These are phyloP conservation scores for Micromussa lordhowensis DNA, from an alignment of 92 coral and sea anemone genomes.

Conservation along the genomic window DNA sequence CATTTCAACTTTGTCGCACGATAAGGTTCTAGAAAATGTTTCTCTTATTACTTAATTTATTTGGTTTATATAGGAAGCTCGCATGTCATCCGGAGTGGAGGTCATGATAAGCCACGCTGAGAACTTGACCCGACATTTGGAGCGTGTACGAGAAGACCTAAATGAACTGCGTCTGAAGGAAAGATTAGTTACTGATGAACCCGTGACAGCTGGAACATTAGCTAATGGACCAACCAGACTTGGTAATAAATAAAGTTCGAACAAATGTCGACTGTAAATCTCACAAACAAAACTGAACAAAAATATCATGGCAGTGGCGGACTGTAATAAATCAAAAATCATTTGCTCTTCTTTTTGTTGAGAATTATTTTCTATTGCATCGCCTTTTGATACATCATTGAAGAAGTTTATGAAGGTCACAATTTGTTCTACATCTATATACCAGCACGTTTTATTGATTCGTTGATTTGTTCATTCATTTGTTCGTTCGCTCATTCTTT, in stretches of 20 bases:
- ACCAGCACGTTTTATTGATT: background rate
- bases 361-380: background rate
- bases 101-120: constrained; percentile 94
- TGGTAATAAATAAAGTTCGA: constrained; percentile 38
- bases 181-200: constrained; percentile 33
- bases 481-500: too few species aligned
- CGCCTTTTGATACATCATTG: too few species aligned
- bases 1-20: too few species aligned
- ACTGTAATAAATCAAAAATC: background rate
- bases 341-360: background rate
- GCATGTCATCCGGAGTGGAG: constrained; percentile 95
- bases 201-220: constrained; percentile 6
- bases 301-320: background rate
- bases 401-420: background rate
- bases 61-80: constrained; percentile 72
- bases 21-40: too few species aligned
- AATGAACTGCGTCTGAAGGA: constrained; percentile 75
- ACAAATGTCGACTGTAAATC: background rate
- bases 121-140: constrained; percentile 82
- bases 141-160: constrained; percentile 78
- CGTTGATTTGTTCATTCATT: background rate
- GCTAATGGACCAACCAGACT: constrained; percentile 63
- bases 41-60: background rate
- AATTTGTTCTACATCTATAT: background rate
- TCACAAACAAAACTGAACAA: background rate